Evolutionary conservation across 2,797 vertebrate genomes (phyloP).

Genomic region (Microctenopoma lineatum): DNA sequence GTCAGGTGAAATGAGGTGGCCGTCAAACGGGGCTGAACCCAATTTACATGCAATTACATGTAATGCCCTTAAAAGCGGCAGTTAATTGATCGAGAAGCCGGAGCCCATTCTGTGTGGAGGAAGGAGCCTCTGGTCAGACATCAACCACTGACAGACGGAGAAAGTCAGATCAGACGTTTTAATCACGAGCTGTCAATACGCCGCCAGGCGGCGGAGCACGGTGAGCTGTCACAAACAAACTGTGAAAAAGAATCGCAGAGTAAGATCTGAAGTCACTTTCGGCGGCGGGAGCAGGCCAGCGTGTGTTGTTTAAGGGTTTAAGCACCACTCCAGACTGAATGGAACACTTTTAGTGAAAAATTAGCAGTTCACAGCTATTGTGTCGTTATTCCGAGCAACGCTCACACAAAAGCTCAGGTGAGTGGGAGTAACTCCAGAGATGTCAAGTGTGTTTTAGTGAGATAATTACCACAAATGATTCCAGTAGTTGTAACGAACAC

Average conservation of each 20-base stretch:
- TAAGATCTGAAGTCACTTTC: constrained; percentile 23
- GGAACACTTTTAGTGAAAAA: constrained; percentile 21
- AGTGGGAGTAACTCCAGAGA: constrained; percentile 38
- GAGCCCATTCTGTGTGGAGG: constrained; percentile 14
- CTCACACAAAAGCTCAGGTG: constrained; percentile 37
- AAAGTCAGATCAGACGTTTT: constrained; percentile 48
- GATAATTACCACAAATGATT: constrained; percentile 42
- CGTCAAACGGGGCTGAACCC: constrained; percentile 51
- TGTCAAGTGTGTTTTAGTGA: constrained; percentile 20
- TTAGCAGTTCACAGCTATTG: constrained; percentile 25
- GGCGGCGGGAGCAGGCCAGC: neutral
- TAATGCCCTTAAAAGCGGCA: constrained; percentile 37
- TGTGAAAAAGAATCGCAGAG: constrained; percentile 44
- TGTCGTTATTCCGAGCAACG: constrained; percentile 27
- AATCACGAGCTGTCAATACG: constrained; percentile 64
- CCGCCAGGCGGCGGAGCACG: constrained; percentile 29
- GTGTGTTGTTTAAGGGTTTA: neutral
- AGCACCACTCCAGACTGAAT: constrained; percentile 3
- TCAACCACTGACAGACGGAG: constrained; percentile 29
- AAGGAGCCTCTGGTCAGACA: neutral
- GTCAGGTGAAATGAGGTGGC: constrained; percentile 42
- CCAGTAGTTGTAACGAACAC: constrained; percentile 34
- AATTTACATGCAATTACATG: constrained; percentile 63
- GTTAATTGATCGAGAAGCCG: constrained; percentile 55
- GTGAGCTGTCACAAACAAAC: constrained; percentile 39